Percentiles rank a stretch among this genome's conserved stretches.
These are phyloP conservation scores for Colius striatus DNA, from an alignment of 2,113 vertebrate genomes.

Conservation along the genomic window DNA sequence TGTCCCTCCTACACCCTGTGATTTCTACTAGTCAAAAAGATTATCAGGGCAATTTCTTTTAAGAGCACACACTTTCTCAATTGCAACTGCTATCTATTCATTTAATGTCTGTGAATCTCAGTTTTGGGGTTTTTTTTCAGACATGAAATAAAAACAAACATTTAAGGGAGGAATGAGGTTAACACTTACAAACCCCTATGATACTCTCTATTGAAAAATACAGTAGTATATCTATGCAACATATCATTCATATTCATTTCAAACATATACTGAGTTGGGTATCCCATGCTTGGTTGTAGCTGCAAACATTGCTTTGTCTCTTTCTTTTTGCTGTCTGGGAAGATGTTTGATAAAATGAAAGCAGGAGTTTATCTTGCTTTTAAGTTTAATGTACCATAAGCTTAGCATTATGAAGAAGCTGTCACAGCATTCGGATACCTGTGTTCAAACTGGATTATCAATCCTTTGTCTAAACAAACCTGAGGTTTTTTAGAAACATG, in stretches of 20 bases:
- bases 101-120: slow-evolving; percentile 4
- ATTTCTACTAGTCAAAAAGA: background rate
- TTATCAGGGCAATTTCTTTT: background rate
- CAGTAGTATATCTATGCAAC: background rate
- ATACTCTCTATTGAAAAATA: slow-evolving; percentile 31
- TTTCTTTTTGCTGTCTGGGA: slow-evolving; percentile 63
- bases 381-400: slow-evolving; percentile 75
- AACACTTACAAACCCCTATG: slow-evolving; percentile 40
- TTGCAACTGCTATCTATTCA: background rate
- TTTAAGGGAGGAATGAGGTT: slow-evolving; percentile 16
- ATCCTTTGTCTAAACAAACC: slow-evolving; percentile 68
- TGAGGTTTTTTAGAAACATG: slow-evolving; percentile 18
- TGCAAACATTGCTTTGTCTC: slow-evolving; percentile 51
- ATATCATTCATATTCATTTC: slow-evolving; percentile 58
- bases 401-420: slow-evolving; percentile 66
- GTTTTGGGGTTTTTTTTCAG: background rate
- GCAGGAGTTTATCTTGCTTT: slow-evolving; percentile 63
- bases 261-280: slow-evolving; percentile 20
- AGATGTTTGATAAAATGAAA: slow-evolving; percentile 67
- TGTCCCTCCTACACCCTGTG: background rate
- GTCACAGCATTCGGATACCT: slow-evolving; percentile 63
- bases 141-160: slow-evolving; percentile 14
- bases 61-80: background rate
- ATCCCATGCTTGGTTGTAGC: slow-evolving; percentile 27
- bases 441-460: slow-evolving; percentile 68